Evolutionary conservation across 2,888 invertebrate species (phyloP).

Genomic region (Siphonodentalium dalli): DNA sequence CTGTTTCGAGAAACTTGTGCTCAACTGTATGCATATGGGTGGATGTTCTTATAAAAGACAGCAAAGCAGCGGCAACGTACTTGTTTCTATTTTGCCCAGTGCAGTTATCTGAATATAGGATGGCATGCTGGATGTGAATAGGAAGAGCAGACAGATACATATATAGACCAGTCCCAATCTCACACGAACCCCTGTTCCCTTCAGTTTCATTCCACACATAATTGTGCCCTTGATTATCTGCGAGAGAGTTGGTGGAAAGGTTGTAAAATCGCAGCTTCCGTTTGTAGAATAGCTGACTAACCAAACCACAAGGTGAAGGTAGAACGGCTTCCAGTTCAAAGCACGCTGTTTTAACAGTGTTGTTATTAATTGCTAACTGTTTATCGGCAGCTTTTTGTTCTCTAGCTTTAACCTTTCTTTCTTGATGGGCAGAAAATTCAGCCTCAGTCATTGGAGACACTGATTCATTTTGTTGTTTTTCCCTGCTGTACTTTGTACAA

Average conservation of each 20-base stretch:
- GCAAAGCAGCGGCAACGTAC: background rate
- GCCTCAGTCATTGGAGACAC: no score
- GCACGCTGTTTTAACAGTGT: no score
- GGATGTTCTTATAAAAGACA: background rate
- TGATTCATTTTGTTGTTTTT: no score
- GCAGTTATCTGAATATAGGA: constrained; percentile 9
- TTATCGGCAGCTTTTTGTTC: no score
- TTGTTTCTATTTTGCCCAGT: constrained; percentile 13
- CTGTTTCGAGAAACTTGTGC: constrained; percentile 8
- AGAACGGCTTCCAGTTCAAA: constrained; percentile 5
- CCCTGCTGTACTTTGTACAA: no score
- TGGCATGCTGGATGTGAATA: background rate
- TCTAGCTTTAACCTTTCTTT: no score
- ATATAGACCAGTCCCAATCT: constrained; percentile 6
- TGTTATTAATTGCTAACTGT: no score
- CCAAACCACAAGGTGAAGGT: background rate
- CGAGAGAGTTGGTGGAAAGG: constrained; percentile 1
- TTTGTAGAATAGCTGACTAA: constrained; percentile 8
- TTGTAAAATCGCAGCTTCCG: constrained; percentile 1
- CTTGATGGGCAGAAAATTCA: no score
- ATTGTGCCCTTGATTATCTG: constrained; percentile 2
- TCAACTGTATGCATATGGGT: constrained; percentile 1
- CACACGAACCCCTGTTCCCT: constrained; percentile 8
- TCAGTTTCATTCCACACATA: constrained; percentile 17
- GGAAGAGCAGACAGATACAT: constrained; percentile 4